Evolutionary conservation across 1,140 invertebrate genomes (phyloP).

Genomic region (Drosophila kepulauana): DNA sequence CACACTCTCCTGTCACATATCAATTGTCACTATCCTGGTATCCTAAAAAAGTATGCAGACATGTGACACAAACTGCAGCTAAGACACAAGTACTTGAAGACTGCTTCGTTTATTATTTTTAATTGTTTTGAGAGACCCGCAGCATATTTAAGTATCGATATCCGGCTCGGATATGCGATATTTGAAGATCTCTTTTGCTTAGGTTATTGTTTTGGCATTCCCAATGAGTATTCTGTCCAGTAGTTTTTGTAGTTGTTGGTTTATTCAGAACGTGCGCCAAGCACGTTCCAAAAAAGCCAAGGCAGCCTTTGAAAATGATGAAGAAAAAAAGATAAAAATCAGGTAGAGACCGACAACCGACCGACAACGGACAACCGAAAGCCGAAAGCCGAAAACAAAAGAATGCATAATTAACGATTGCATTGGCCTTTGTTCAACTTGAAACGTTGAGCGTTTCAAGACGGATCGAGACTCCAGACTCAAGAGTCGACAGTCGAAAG

Average conservation of each 20-base stretch:
- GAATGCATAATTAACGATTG: constrained; percentile 74
- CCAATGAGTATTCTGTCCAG: constrained; percentile 45
- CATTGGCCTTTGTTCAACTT: constrained; percentile 51
- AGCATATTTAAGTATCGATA: constrained; percentile 70
- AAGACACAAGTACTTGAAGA: constrained; percentile 38
- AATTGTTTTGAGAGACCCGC: constrained; percentile 50
- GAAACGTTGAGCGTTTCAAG: not conserved
- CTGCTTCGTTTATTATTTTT: constrained; percentile 40
- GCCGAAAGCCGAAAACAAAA: constrained; percentile 31
- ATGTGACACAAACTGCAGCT: constrained; percentile 55
- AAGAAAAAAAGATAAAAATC: constrained; percentile 72
- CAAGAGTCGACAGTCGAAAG: not conserved
- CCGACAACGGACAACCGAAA: constrained; percentile 34
- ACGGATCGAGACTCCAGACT: not conserved
- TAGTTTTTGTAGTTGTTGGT: constrained; percentile 5
- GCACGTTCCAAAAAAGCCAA: constrained; percentile 75
- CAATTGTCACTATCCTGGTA: constrained; percentile 58
- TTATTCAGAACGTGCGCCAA: constrained; percentile 64
- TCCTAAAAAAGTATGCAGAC: constrained; percentile 59
- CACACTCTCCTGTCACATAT: constrained; percentile 52
- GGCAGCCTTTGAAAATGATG: constrained; percentile 63
- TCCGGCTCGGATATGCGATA: constrained; percentile 72
- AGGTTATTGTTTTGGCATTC: constrained; percentile 52
- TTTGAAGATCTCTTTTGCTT: constrained; percentile 55
- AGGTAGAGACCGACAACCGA: constrained; percentile 62